Base-by-base conservation (phyloP, 2,797 vertebrate species). In the Perdix hodgsoniae region DNA sequence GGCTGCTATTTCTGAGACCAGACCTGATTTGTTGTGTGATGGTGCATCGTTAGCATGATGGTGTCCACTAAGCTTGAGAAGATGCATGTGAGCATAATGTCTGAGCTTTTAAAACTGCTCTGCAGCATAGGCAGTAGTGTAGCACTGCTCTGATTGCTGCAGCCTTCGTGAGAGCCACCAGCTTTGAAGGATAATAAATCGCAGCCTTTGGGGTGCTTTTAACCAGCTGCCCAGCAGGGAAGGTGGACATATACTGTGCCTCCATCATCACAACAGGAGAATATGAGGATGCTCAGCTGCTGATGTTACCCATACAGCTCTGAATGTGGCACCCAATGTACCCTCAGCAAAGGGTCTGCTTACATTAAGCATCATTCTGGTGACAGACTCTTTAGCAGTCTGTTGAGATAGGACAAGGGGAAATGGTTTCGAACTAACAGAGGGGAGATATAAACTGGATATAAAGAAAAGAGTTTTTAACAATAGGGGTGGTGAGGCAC, bases 1-100 rank as follows among this genome's bases (percentile, higher is more conserved):
- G 52, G 15, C 75, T 71, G 69, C 6, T 35, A 14, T 44, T 85
- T 19, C 83, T 1, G 1, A 90, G 73, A 27, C 37, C 49, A 49
- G 73, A 8, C 27, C 39, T 21, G 8, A 44, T 73, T 63, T 40
- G 8, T 2, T 33, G 45, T 56, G 50, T 3, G 2, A 3, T 44
- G 23, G 10, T 14, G 91, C 15, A 16, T 31, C 15, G 60, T 9
- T 6, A 27, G 18, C 24, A 10, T 27, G 59, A 11, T 39, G 81
- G 40, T 2, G 0, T 31, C 19, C 61, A 18, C 18, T 29, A n/a
- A 26, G 42, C 22, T 5, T 44, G 63, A 64, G 52, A 26, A 50
- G n/a, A 7, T 19, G 8, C 0, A 17, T 7, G 29, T 56, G 66
- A 70, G 27, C 18, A 6, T 40, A 14, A 0, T 0, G 0, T 35